phyloP scores from a whole-genome alignment of 2,113 vertebrate genomes.

The Halcyon malimbica region DNA sequence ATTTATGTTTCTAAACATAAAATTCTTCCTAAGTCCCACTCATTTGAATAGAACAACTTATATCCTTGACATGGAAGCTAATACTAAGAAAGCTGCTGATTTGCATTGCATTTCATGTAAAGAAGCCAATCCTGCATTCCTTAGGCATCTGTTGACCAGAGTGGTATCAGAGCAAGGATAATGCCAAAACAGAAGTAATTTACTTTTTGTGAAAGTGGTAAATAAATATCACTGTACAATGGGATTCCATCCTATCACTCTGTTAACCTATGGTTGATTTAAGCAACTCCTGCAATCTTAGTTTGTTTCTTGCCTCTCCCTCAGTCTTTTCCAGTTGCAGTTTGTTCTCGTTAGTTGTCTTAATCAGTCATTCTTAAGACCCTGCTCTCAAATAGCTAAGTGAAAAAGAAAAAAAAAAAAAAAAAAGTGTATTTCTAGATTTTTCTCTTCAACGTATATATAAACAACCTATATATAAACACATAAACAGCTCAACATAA shows the following conservation, averaged over 20 bases:
- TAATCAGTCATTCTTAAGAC: not conserved
- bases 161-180: not conserved
- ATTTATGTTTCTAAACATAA: not conserved
- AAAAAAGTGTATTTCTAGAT: not conserved
- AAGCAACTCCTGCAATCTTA: not conserved
- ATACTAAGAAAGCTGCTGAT: not conserved
- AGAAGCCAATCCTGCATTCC: not conserved
- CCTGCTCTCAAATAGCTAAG: not conserved
- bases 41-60: not conserved
- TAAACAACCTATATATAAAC: not conserved
- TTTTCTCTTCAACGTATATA: not conserved
- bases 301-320: not conserved
- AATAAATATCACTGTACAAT: not conserved
- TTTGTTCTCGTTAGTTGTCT: not conserved
- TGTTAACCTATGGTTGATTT: not conserved
- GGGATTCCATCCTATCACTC: not conserved
- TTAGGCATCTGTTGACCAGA: not conserved
- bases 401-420: not conserved
- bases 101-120: not conserved
- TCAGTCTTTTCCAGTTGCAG: not conserved
- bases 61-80: not conserved
- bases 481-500: not conserved
- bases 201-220: not conserved
- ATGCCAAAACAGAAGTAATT: not conserved
- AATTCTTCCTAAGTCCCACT: not conserved